Base-by-base conservation (phyloP, 2,888 invertebrate species). In the Arctia plantaginis region DNA sequence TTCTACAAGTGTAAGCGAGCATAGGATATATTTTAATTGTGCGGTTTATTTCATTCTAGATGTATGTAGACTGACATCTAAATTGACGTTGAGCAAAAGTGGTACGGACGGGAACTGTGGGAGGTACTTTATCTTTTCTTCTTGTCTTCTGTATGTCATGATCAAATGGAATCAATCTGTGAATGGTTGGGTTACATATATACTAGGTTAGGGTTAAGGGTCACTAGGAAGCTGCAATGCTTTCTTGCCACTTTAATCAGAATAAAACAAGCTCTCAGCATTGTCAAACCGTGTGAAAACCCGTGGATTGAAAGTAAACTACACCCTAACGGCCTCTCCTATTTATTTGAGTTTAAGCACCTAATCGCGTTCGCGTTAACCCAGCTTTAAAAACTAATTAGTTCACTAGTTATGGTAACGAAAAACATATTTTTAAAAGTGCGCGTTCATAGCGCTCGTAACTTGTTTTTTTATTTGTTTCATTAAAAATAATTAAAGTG, bases 401-500 rank as follows among this genome's bases (percentile, higher is more conserved):
- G 78, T 77, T 67, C 74, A 75, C 81, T 85, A 83, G 80, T 79
- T 78, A 77, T 73, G 71, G 72, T 76, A 74, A 71, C 78, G n/a
- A 80, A 77, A 81, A 77, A 72, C 73, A 72, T 77, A 77, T 79
- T 83, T n/a, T 77, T 73, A 78, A 84, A 79, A 80, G 71, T 74
- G 70, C 77, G 76, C 81, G 79, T 82, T 84, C 75, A 74, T 81
- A 77, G 74, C 68, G 71, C 76, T 78, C 82, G 67, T 85, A 81
- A 79, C 79, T 82, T 78, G 76, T 78, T 82, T 83, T 85, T 86
- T 83, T 85, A 85, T 88, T 87, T 87, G 82, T 87, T 88, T 87
- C 83, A 85, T 88, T 87, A 87, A 85, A 90, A 88, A 86, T 87
- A 88, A 89, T 90, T 86, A 87, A 88, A 88, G 86, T 86, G 90